Evolutionary conservation across 1,140 invertebrate species (phyloP), one percentile per base, ranked within the genome.

Genomic region (Heterodera schachtii): DNA sequence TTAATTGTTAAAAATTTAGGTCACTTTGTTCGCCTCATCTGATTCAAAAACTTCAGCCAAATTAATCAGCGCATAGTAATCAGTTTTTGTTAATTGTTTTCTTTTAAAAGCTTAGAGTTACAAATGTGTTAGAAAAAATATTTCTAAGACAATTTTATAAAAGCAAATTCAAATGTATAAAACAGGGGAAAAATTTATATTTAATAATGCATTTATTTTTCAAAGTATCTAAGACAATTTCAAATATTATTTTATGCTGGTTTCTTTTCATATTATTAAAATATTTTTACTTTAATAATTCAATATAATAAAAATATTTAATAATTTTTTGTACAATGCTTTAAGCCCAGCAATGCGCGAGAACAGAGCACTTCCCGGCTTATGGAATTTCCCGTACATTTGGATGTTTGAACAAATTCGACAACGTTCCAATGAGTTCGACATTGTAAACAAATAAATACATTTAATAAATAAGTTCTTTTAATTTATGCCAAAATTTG

Each of bases 361-460:
- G 46, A 75, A 75, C 41, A 52, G 49, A 52, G 49, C 7, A 52
- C 7, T 8, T 6, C 49, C 73, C 73, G 31, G 73, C 46, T 75
- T 75, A 31, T 49, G 60, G 49, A 41, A 47, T 60, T 6, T 44
- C 46, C 49, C 49, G 16, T 75, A 49, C 73, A 49, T 75, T 75
- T 49, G 73, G 49, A 75, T 75, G 73, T 49, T 75, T 11, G 73
- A 75, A 49, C 49, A 75, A 41, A 60, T 75, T 16, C 49, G 73
- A 43, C 49, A 75, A 46, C 21, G 73, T 57, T n/a, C 43, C 4
- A 13, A 75, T 75, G 73, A 75, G 16, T 75, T 75, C 46, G 73
- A 75, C 41, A 75, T 75, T 75, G 31, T 75, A 41, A 60, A 44
- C 3, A 31, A 31, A 31, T 31, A 31, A 31, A 31, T n/a, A n/a